Evolutionary conservation across 2,888 invertebrate species (phyloP).

Genomic region (Aproaerema taeniolella): DNA sequence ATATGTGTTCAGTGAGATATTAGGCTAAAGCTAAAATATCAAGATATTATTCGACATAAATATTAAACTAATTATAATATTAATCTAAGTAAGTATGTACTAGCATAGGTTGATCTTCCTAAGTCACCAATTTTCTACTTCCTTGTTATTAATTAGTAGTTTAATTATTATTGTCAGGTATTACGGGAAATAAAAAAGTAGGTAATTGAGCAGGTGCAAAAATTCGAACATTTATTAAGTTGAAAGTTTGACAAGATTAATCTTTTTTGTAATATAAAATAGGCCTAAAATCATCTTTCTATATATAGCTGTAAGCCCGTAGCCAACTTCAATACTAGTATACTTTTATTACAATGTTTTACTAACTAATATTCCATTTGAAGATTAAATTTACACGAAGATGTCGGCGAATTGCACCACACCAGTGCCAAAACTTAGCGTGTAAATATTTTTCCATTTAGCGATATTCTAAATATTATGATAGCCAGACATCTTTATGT

Average conservation of each 20-base stretch:
- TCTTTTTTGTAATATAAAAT: constrained; percentile 36
- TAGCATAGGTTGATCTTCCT: constrained; percentile 40
- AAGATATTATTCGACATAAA: too few species aligned
- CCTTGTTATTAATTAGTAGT: constrained; percentile 8
- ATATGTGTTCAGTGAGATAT: constrained; percentile 65
- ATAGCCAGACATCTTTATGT: constrained; percentile 31
- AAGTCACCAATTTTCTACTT: constrained; percentile 26
- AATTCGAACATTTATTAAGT: too few species aligned
- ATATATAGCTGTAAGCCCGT: constrained; percentile 58
- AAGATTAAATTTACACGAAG: constrained; percentile 44
- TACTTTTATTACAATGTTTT: constrained; percentile 53
- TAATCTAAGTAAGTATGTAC: constrained; percentile 37
- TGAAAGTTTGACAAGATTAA: too few species aligned
- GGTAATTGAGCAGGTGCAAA: too few species aligned
- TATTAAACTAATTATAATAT: too few species aligned
- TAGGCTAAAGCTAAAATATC: constrained; percentile 44
- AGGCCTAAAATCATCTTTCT: constrained; percentile 62
- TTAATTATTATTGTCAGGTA: background rate
- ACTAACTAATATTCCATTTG: constrained; percentile 38
- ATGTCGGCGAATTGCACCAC: constrained; percentile 49
- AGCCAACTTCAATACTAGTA: constrained; percentile 63
- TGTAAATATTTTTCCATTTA: constrained; percentile 61
- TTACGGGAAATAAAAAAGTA: too few species aligned
- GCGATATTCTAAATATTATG: constrained; percentile 36
- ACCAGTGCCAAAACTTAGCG: constrained; percentile 66